Evolutionary conservation across 2,113 vertebrate genomes (phyloP).

Genomic region (Phyllostomus hastatus): DNA sequence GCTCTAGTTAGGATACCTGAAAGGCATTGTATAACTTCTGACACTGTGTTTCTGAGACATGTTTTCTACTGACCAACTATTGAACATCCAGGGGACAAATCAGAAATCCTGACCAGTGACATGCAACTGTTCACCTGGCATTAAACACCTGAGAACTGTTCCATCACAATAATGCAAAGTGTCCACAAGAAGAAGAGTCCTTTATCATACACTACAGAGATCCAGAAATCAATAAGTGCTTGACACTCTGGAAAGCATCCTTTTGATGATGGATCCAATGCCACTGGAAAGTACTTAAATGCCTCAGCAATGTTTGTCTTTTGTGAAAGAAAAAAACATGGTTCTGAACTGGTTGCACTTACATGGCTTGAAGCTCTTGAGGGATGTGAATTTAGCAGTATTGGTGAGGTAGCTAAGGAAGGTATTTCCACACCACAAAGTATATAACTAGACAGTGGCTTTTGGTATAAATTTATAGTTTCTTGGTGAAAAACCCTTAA

Average conservation of each 20-base stretch:
- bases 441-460: not conserved
- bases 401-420: not conserved
- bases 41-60: not conserved
- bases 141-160: not conserved
- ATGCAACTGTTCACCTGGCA: not conserved
- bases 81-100: not conserved
- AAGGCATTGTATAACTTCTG: not conserved
- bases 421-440: not conserved
- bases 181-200: not conserved
- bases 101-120: not conserved
- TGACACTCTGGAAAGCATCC: constrained; percentile 11
- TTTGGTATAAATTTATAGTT: not conserved
- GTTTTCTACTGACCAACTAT: constrained; percentile 22
- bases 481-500: constrained; percentile 20
- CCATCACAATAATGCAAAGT: not conserved
- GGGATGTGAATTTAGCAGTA: not conserved
- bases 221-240: constrained; percentile 43
- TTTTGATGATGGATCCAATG: constrained; percentile 38
- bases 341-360: not conserved
- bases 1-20: not conserved
- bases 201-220: constrained; percentile 31
- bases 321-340: constrained; percentile 26
- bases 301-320: constrained; percentile 37
- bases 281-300: constrained; percentile 32
- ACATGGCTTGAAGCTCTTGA: not conserved